Percentiles rank a stretch among this genome's conserved stretches.
These are phyloP conservation scores for Nymphicus hollandicus DNA, from an alignment of 2,113 vertebrate genomes.

Conservation along the genomic window DNA sequence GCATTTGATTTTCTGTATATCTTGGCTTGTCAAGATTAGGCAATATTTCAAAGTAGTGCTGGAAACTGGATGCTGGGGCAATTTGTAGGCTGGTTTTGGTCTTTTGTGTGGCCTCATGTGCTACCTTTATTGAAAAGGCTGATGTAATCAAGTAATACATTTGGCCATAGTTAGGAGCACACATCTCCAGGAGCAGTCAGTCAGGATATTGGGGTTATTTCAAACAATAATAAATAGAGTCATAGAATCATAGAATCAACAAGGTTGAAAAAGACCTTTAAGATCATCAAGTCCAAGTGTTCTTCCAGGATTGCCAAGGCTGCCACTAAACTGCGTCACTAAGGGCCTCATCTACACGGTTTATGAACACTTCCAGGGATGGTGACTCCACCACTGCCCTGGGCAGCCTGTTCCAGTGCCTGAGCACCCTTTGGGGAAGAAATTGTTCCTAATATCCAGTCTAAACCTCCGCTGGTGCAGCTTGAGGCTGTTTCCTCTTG, in stretches of 20 bases:
- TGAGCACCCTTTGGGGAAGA: neutral
- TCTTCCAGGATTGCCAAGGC: neutral
- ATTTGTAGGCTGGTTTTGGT: neutral
- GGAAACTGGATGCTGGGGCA: neutral
- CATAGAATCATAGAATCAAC: neutral
- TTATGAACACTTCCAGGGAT: neutral
- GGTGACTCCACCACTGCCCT: neutral
- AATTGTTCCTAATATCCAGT: neutral
- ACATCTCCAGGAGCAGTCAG: neutral
- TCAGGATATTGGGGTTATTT: neutral
- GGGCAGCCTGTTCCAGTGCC: neutral
- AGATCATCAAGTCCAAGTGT: neutral
- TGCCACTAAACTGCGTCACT: neutral
- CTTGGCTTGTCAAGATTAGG: neutral
- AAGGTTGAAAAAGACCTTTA: neutral
- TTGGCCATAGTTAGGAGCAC: neutral
- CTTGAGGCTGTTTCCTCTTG: neutral
- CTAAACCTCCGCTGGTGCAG: neutral
- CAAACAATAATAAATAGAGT: neutral
- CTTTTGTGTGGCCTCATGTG: neutral
- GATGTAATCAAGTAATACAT: neutral
- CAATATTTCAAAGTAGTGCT: neutral
- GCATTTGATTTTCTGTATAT: neutral
- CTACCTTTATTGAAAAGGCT: neutral
- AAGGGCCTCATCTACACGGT: neutral